Base-by-base conservation (phyloP, 2,113 vertebrate species). In the Taurulus bubalis region DNA sequence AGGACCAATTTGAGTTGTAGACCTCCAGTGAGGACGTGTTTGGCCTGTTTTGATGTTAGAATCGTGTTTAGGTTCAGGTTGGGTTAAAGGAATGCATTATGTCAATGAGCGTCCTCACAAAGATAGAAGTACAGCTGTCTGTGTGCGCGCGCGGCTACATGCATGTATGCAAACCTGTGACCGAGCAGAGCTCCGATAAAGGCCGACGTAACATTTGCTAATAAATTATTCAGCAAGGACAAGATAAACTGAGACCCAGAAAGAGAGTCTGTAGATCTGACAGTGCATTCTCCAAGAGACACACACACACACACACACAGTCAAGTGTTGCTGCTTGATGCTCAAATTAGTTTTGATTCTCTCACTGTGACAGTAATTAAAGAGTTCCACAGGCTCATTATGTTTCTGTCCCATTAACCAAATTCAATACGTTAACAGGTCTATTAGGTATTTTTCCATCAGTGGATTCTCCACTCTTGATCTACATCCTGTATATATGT, bases 171-270 rank as follows among this genome's bases (percentile, higher is more conserved):
- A 78, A 72, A 79, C 49, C 49, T 74, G 76, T 56, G 82, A 86
- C 83, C 8, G 26, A 80, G 83, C 62, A 78, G 66, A 84, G 84
- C 82, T 75, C 70, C 49, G 78, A 91, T 89, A 87, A 84, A 88
- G 83, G 51, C 71, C 72, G 47, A 64, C 36, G 26, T 59, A 59
- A 59, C 60, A 60, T 87, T 87, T 64, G 42, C 82, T 85, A 62
- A 83, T 94, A 75, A 91, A 94, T 93, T 89, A 94, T 93, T 93
- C 87, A 93, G 70, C 89, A 90, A 92, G 88, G 89, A 92, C 87
- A 80, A 87, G 85, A 75, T 77, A 68, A 88, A 88, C 85, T 82
- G 80, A 85, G 83, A 55, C 67, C 16, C 38, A 71, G 71, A 67
- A 71, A 47, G 74, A 75, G 66, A 72, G 47, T 56, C 30, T 32